Evolutionary conservation across 2,797 vertebrate genomes (phyloP).

Genomic region (Thalassophryne amazonica): DNA sequence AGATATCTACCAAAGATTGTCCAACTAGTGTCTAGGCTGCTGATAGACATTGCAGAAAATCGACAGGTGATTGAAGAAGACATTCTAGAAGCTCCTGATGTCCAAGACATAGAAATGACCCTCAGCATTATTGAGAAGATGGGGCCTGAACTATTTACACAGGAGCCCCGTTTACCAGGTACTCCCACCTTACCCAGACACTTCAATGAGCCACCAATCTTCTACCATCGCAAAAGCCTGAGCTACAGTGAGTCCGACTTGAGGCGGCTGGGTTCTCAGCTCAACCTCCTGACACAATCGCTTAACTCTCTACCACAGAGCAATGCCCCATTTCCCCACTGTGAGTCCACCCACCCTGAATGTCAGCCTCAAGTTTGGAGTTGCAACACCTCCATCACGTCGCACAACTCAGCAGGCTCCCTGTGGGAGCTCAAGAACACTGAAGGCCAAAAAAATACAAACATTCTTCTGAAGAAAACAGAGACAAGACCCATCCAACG

Average conservation of each 20-base stretch:
- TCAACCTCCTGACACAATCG: conserved; percentile 78
- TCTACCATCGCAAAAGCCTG: conserved; percentile 84
- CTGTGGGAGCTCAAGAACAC: conserved; percentile 82
- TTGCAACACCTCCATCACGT: conserved; percentile 42
- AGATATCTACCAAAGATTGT: conserved; percentile 90
- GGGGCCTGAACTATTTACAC: conserved; percentile 54
- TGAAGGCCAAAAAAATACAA: conserved; percentile 49
- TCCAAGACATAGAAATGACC: conserved; percentile 83
- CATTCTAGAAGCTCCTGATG: conserved; percentile 79
- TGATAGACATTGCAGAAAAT: conserved; percentile 90
- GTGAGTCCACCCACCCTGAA: not conserved
- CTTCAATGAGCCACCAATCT: conserved; percentile 79
- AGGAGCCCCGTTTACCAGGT: conserved; percentile 68
- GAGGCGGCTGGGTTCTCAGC: conserved; percentile 77
- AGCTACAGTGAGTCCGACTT: conserved; percentile 95
- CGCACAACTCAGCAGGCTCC: conserved; percentile 62
- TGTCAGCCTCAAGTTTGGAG: conserved; percentile 17
- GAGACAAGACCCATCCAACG: conserved; percentile 73
- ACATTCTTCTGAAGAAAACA: conserved; percentile 60
- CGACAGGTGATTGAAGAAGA: conserved; percentile 86
- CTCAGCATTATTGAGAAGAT: conserved; percentile 71
- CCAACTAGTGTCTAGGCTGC: conserved; percentile 83
- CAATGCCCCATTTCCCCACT: too few species aligned
- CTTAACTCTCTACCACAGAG: conserved; percentile 64
- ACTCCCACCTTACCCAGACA: conserved; percentile 58